phyloP scores from a whole-genome alignment of 2,113 vertebrate species.

The Platysternon megacephalum region DNA sequence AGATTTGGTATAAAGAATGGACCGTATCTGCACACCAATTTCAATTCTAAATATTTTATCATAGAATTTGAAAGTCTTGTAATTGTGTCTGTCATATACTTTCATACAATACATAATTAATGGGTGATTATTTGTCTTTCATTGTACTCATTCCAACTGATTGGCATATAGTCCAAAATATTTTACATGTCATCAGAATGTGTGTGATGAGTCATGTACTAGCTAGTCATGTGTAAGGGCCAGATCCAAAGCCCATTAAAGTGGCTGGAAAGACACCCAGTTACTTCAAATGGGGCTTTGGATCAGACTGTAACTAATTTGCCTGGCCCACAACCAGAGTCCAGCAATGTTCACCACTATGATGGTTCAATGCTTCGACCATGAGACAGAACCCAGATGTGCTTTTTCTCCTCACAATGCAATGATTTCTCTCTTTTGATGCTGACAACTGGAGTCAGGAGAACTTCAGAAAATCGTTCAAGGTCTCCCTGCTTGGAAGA shows the following conservation, averaged over 20 bases:
- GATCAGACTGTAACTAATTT: neutral
- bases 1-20: accelerated
- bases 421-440: neutral
- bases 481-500: neutral
- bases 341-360: neutral
- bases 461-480: neutral
- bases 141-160: neutral
- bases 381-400: neutral
- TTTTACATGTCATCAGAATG: neutral
- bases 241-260: neutral
- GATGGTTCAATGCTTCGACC: neutral
- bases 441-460: conserved; percentile 10
- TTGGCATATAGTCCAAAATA: neutral
- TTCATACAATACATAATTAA: neutral
- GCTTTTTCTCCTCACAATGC: neutral
- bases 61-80: accelerated
- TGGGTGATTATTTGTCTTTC: accelerated
- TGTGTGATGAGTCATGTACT: neutral
- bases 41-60: accelerated
- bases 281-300: neutral
- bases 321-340: neutral
- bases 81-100: accelerated
- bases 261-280: neutral
- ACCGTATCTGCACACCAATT: neutral
- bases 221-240: neutral